These are phyloP conservation scores for Sinosuthora webbiana DNA, from an alignment of 2,113 vertebrate species.

Conservation along the genomic window DNA sequence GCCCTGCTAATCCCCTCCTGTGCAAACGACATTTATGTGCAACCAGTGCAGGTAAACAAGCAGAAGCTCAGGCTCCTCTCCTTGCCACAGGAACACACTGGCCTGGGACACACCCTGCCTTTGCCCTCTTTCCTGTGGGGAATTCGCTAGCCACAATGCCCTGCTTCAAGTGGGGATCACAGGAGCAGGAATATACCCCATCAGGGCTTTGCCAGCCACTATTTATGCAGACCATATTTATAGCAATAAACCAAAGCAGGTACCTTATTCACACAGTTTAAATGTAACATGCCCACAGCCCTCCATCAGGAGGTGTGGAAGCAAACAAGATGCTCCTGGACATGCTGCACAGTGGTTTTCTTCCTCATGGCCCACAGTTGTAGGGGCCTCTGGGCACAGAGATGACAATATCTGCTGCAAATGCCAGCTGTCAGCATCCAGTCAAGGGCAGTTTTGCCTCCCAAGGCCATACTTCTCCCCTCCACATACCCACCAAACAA, in stretches of 20 bases:
- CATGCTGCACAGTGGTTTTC: not conserved
- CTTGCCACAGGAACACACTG: fast-evolving
- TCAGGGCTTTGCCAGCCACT: not conserved
- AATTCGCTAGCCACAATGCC: not conserved
- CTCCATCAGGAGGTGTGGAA: not conserved
- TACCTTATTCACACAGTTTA: not conserved
- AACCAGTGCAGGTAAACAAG: not conserved
- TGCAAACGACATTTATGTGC: not conserved
- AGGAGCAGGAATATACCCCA: not conserved
- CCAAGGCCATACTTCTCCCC: not conserved
- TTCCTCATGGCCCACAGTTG: fast-evolving
- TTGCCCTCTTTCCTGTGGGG: slow-evolving; percentile 3
- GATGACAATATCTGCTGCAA: not conserved
- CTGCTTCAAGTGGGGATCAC: not conserved
- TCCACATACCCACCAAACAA: not conserved
- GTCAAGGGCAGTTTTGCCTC: not conserved
- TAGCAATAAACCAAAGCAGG: not conserved
- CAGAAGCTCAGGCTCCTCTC: not conserved
- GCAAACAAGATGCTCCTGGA: not conserved
- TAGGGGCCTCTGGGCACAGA: not conserved
- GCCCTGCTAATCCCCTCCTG: not conserved
- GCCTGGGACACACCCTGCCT: not conserved
- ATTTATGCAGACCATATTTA: not conserved
- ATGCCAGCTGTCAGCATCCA: not conserved
- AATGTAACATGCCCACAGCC: not conserved